Evolutionary conservation across 1,140 invertebrate genomes (phyloP).

Genomic region (Solenopsis fugax): DNA sequence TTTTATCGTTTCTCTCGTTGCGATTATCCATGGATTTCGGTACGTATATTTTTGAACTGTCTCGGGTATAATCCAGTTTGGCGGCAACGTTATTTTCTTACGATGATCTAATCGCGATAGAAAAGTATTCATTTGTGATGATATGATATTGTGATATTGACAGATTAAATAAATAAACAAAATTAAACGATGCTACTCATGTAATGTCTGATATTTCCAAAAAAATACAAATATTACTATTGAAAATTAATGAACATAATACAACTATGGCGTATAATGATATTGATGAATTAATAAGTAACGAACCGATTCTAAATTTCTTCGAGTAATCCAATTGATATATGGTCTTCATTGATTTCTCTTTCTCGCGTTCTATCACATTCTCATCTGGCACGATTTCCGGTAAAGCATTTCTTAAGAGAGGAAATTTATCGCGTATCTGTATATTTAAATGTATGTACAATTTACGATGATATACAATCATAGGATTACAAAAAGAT

Average conservation of each 20-base stretch:
- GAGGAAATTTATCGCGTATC: constrained; percentile 69
- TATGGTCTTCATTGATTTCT: constrained; percentile 60
- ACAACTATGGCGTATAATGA: not conserved
- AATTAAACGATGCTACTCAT: not conserved
- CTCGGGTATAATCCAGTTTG: constrained; percentile 75
- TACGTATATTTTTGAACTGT: constrained; percentile 72
- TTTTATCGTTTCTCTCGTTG: constrained; percentile 4
- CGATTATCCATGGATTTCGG: constrained; percentile 71
- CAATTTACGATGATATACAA: not conserved
- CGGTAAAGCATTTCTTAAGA: constrained; percentile 70
- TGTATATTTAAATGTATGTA: constrained; percentile 34
- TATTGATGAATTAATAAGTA: not conserved
- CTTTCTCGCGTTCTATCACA: constrained; percentile 67
- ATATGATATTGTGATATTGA: not conserved
- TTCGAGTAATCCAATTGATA: constrained; percentile 76
- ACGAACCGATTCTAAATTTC: constrained; percentile 36
- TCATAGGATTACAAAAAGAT: not conserved
- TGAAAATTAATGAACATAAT: not conserved
- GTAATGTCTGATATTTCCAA: not conserved
- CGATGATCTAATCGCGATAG: not conserved
- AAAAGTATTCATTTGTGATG: not conserved
- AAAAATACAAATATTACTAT: not conserved
- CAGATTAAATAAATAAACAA: not conserved
- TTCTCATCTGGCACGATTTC: constrained; percentile 69
- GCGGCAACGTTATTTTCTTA: constrained; percentile 64